phyloP scores from a whole-genome alignment of 2,113 vertebrate species.

The Scolopax mira region DNA sequence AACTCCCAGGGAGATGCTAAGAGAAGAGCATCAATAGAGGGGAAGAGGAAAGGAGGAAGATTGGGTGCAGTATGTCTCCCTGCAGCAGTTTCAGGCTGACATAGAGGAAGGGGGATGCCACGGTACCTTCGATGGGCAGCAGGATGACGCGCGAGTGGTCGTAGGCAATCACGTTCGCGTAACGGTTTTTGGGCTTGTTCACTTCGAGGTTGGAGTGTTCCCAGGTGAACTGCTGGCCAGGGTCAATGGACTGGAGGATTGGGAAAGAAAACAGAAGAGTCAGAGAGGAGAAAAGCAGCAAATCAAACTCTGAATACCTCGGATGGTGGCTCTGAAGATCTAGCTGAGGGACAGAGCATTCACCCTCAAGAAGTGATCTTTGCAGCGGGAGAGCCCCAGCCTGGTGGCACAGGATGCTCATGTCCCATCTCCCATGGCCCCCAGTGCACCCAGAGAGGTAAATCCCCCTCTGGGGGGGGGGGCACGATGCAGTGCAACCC shows the following conservation, averaged over 20 bases:
- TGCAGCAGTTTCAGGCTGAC: not conserved
- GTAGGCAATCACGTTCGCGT: conserved; percentile 97
- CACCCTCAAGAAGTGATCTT: rapidly evolving
- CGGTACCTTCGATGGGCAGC: conserved; percentile 90
- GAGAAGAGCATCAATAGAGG: not conserved
- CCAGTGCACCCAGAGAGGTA: not conserved
- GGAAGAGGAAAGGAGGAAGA: not conserved
- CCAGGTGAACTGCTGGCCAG: conserved; percentile 99
- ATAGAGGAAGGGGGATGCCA: rapidly evolving
- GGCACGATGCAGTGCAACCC: not conserved
- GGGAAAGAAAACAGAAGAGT: not conserved
- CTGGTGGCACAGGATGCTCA: rapidly evolving
- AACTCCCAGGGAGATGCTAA: not conserved
- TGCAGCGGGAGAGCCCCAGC: not conserved
- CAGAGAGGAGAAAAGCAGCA: not conserved
- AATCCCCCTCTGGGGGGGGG: not conserved
- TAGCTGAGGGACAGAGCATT: rapidly evolving
- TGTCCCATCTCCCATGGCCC: not conserved
- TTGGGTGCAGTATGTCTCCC: rapidly evolving
- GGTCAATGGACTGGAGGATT: conserved; percentile 89
- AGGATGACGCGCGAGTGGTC: conserved; percentile 97
- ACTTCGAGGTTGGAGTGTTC: conserved; percentile 98
- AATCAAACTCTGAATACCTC: not conserved
- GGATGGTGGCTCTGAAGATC: not conserved
- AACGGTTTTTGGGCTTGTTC: conserved; percentile 98